These are phyloP conservation scores for Hippocampus abdominalis DNA, from an alignment of 2,113 vertebrate genomes.

Conservation along the genomic window DNA sequence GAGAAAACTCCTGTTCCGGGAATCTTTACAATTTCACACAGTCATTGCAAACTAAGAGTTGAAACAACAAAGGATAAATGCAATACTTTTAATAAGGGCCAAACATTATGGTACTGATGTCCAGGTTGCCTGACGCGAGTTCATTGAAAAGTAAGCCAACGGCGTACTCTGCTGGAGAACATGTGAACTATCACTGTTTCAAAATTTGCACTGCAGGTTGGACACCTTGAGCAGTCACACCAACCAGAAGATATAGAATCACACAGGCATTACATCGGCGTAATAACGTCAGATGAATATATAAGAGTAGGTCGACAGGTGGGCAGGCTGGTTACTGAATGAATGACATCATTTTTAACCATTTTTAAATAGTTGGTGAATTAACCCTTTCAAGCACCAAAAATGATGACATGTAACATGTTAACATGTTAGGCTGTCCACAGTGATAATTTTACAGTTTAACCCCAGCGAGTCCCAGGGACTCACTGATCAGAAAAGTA, in stretches of 20 bases:
- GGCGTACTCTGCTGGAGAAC: constrained; percentile 1
- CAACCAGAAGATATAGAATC: background rate
- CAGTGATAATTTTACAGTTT: too few species aligned
- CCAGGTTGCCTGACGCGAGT: background rate
- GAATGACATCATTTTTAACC: background rate
- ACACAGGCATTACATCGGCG: background rate
- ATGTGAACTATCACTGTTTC: background rate
- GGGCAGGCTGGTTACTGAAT: background rate
- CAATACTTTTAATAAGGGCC: background rate
- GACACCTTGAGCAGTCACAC: background rate
- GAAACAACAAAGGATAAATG: background rate
- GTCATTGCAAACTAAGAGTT: background rate
- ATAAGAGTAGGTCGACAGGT: background rate
- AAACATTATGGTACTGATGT: background rate
- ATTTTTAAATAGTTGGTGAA: background rate
- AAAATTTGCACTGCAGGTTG: background rate
- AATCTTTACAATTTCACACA: background rate
- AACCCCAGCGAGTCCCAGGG: too few species aligned
- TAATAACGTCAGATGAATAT: background rate
- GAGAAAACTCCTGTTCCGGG: background rate
- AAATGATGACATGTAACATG: background rate
- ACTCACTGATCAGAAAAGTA: too few species aligned
- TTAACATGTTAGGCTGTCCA: too few species aligned
- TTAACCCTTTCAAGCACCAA: background rate
- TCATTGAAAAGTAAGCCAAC: background rate